Evolutionary conservation across 2,888 invertebrate genomes (phyloP), one percentile per base, ranked within the genome.

Genomic region (Pachydiplax longipennis): DNA sequence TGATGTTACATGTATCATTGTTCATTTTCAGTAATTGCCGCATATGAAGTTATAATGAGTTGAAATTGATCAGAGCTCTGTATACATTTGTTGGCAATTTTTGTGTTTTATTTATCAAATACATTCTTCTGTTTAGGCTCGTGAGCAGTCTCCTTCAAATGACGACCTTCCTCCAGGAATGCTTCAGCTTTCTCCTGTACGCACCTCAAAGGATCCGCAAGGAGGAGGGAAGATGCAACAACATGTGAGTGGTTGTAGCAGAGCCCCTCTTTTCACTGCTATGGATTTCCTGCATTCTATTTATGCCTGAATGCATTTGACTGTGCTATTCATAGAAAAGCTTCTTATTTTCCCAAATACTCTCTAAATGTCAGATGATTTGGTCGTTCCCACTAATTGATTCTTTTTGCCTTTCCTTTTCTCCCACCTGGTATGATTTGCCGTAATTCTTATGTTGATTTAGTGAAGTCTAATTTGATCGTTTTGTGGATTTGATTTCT

Each of bases 81-180:
- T 15, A 18, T 18, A 53, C 12, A 53, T 18, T 18, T 18, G 1
- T 15, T 53, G 4, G 8, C 53, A 0, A 18, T 6, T 18, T 53
- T 3, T 0, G 53, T 15, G 1, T 40, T 31, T 40, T 87, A 6
- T 22, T 37, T 5, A n/a, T n/a, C n/a, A n/a, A n/a, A n/a, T n/a
- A n/a, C n/a, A n/a, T n/a, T n/a, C n/a, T 61, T 35, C 22, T 80
- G 22, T 82, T 25, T n/a, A 81, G 80, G 81, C 90, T 58, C 81
- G 22, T n/a, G 58, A 91, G 91, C 81, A 91, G 58, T 91, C 87
- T 8, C 61, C 87, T n/a, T 35, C 8, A 12, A 44, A 25, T 48
- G 87, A 87, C 8, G 87, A 58, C 22, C 61, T 65, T n/a, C 61
- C 87, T 4, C 87, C 87, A n/a, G 87, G 61, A 18, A 65, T 87